Evolutionary conservation across 2,797 vertebrate genomes (phyloP), one percentile per base, ranked within the genome.

Genomic region (Aphelocoma californica): DNA sequence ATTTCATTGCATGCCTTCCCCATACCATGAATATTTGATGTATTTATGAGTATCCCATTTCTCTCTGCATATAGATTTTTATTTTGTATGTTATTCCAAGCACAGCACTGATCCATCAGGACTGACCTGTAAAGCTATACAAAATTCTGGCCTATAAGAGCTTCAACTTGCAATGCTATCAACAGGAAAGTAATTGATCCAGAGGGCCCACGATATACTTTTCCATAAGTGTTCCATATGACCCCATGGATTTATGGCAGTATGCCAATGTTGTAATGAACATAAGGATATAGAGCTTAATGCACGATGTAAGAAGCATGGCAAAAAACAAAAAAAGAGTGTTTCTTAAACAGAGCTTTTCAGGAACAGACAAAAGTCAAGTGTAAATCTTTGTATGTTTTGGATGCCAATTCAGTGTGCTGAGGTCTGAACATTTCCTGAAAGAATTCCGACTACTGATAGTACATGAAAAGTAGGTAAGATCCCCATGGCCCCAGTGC

Each of bases 191-290:
- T 32, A 50, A 21, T 19, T 77, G 26, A n/a, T 82, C 14, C 32
- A 73, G 50, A 53, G 7, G 14, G 11, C 10, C n/a, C 3, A 6
- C 0, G 2, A 28, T 16, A 62, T 1, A 28, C 4, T n/a, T 71
- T 74, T 71, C 12, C 7, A 0, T 57, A 36, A 28, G 8, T 14
- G 4, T 28, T 83, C 36, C 36, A 36, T 56, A 10, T 21, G 6
- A 2, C 54, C 5, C 19, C 9, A 14, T 42, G 26, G 7, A 48
- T 70, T 77, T 65, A 78, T 10, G 32, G 14, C 25, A 20, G 5
- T 42, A 18, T 53, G 29, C 7, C 29, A 26, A 8, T 34, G 17
- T 20, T 62, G 32, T 25, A 44, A n/a, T 17, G 14, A 18, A 40
- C 14, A 4, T 12, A 19, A 12, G 3, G 12, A n/a, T 20, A 20